Evolutionary conservation across 2,888 invertebrate genomes (phyloP), one percentile per base, ranked within the genome.

Genomic region (Drosophila nigritarsus): DNA sequence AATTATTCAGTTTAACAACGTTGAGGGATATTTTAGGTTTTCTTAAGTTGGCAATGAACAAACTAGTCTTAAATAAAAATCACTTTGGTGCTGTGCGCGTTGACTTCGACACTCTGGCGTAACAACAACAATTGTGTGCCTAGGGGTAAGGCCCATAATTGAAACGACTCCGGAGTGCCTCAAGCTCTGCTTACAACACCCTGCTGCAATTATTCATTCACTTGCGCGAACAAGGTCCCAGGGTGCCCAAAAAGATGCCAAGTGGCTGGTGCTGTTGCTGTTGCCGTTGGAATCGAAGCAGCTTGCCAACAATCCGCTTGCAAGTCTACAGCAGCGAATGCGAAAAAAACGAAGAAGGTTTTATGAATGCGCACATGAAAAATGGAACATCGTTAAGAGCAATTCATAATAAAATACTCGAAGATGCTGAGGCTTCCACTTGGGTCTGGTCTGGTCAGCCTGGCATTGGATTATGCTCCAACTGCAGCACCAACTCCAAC

Each of bases 381-480:
- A 91, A 92, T 92, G 92, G 86, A 91, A 88, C 90, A 92, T 92
- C 92, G 92, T 92, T 92, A 92, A 92, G 91, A 89, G 92, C 92
- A 91, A 92, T 92, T 92, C 92, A 92, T 92, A 92, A 92, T 92
- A 91, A 92, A 92, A 92, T 88, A 90, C 83, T 81, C 80, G 72
- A 71, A 45, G 51, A 38, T 54, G 36, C 18, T 20, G 29, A 15
- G 45, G 45, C 2, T 15, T 3, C 45, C 45, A 45, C 20, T 20
- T 24, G 45, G 45, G 20, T 45, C 45, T 18, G 36, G 36, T 36
- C 36, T 15, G 45, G 82, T 78, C 83, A 78, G 51, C 45, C 38
- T 29, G 42, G 20, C 20, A 42, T 20, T 42, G 42, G 40, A n/a
- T 4, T 40, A n/a, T 40, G 40, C 42, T 45, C 13, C 45, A 45